Conservation (phyloP, 2,888 invertebrate genomes). For the Drosophila neonasuta region DNA sequence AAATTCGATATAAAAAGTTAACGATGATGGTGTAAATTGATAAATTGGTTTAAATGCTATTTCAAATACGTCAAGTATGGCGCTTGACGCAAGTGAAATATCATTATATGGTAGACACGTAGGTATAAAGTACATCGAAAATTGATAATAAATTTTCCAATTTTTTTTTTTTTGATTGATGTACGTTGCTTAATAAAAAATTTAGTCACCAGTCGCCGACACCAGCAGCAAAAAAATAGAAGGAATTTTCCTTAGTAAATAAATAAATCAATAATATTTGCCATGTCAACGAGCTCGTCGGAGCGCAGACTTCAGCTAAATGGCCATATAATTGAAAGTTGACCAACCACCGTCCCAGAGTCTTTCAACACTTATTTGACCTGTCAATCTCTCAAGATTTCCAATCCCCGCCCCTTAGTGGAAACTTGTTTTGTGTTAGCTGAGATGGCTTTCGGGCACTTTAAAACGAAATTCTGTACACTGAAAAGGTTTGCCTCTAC, state of each 20-base stretch:
- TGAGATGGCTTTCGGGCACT: slow-evolving; percentile 4
- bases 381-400: slow-evolving; percentile 32
- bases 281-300: slow-evolving; percentile 39
- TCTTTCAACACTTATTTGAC: slow-evolving; percentile 28
- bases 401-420: background rate
- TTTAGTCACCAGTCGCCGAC: slow-evolving; percentile 3
- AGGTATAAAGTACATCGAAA: slow-evolving; percentile 10
- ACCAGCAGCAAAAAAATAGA: slow-evolving; percentile 6
- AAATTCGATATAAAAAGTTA: slow-evolving; percentile 27
- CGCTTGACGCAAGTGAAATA: slow-evolving; percentile 38
- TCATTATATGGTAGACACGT: slow-evolving; percentile 28
- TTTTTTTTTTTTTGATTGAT: slow-evolving; percentile 53
- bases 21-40: slow-evolving; percentile 30
- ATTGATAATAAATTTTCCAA: slow-evolving; percentile 26
- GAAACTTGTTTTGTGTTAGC: slow-evolving; percentile 2
- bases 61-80: slow-evolving; percentile 15
- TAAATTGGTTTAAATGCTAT: slow-evolving; percentile 16
- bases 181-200: slow-evolving; percentile 37
- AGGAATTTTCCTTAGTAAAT: slow-evolving; percentile 26
- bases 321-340: slow-evolving; percentile 68
- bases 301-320: slow-evolving; percentile 44
- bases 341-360: slow-evolving; percentile 19
- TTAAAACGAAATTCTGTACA: slow-evolving; percentile 1
- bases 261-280: slow-evolving; percentile 61
- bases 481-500: slow-evolving; percentile 21